Evolutionary conservation across 1,140 invertebrate species (phyloP).

Genomic region (Drosophila rufa): DNA sequence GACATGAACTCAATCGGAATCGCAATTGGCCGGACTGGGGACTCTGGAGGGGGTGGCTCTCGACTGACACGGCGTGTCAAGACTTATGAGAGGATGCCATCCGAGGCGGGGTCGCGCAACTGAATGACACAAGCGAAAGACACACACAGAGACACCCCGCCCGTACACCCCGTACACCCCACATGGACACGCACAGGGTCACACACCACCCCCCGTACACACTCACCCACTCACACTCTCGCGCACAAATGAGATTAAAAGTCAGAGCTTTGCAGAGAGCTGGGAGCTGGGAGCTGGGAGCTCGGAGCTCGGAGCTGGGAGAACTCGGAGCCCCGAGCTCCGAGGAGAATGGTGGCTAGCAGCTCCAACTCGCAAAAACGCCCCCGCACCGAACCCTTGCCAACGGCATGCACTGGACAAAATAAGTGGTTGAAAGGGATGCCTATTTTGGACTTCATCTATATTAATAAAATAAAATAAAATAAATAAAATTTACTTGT

Average conservation of each 20-base stretch:
- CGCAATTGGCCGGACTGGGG: conserved; percentile 41
- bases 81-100: conserved; percentile 47
- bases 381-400: conserved; percentile 23
- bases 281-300: not conserved
- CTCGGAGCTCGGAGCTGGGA: conserved; percentile 1
- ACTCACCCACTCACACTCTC: conserved; percentile 15
- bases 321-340: conserved; percentile 3
- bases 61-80: conserved; percentile 55
- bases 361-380: conserved; percentile 30
- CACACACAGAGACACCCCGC: conserved; percentile 11
- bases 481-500: too few relatives aligned
- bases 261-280: conserved; percentile 52
- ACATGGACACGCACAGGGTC: conserved; percentile 13
- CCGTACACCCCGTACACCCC: not conserved
- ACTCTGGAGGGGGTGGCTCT: conserved; percentile 39
- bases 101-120: conserved; percentile 35
- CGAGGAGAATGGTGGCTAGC: conserved; percentile 21
- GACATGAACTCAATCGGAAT: conserved; percentile 44
- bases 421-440: not conserved
- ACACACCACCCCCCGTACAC: conserved; percentile 9
- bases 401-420: not conserved
- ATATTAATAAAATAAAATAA: not conserved
- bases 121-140: conserved; percentile 36
- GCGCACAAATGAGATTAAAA: conserved; percentile 76
- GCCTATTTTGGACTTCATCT: not conserved